A percentile compares a stretch with the other conserved stretches of the same genome.
Evolutionary conservation across 2,888 invertebrate genomes (phyloP).

Genomic region (Scaptomyza reducta): DNA sequence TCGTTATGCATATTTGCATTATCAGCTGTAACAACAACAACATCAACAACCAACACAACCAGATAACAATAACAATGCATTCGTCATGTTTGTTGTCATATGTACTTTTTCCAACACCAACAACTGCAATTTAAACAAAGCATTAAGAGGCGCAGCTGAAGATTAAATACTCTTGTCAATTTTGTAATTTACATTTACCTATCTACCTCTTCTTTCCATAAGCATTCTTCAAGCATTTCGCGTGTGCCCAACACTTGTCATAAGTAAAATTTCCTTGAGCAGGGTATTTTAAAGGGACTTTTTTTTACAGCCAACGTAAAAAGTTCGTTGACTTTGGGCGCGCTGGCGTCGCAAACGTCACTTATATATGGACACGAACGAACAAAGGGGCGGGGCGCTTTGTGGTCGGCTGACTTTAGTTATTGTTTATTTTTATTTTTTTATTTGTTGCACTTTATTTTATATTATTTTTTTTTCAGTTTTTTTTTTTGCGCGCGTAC

Average conservation of each 20-base stretch:
- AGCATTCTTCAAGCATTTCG: too few relatives aligned
- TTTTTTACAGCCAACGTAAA: slow-evolving; percentile 45
- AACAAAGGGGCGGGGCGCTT: slow-evolving; percentile 3
- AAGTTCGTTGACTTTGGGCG: slow-evolving; percentile 64
- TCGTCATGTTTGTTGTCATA: slow-evolving; percentile 46
- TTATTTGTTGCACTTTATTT: slow-evolving; percentile 42
- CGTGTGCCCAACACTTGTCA: background rate
- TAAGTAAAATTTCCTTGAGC: background rate
- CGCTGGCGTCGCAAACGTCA: slow-evolving; percentile 15
- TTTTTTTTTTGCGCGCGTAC: slow-evolving; percentile 50
- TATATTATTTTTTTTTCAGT: slow-evolving; percentile 25
- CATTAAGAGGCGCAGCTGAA: background rate
- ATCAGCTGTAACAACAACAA: slow-evolving; percentile 51
- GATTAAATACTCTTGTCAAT: slow-evolving; percentile 18
- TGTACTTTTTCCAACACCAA: slow-evolving; percentile 37
- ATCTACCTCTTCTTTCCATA: too few relatives aligned
- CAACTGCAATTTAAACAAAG: slow-evolving; percentile 30
- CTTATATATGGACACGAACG: slow-evolving; percentile 56
- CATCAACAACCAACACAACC: slow-evolving; percentile 7
- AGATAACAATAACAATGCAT: slow-evolving; percentile 28
- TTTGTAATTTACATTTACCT: too few relatives aligned
- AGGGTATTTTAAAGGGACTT: slow-evolving; percentile 55
- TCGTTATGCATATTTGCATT: slow-evolving; percentile 66
- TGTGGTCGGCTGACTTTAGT: slow-evolving; percentile 53
- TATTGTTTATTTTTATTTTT: slow-evolving; percentile 42